Percentiles rank a stretch among this genome's conserved stretches.
Conservation (phyloP, 2,113 vertebrate species). For the Gnathonemus longibarbis region DNA sequence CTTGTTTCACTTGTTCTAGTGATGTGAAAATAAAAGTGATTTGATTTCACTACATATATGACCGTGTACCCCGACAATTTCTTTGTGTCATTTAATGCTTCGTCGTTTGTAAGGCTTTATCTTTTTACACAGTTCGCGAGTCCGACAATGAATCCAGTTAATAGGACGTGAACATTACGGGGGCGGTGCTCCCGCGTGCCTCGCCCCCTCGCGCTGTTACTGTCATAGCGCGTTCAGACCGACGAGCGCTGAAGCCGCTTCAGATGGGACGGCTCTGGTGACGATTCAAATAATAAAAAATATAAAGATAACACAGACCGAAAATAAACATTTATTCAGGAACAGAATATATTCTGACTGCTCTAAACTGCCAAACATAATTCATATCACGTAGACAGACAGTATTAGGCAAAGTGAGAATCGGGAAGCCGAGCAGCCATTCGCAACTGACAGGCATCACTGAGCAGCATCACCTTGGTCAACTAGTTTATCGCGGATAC, state of each 20-base stretch:
- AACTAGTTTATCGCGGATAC: neutral
- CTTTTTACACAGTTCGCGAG: neutral
- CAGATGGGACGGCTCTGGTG: neutral
- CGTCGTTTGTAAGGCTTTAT: neutral
- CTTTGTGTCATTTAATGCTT: neutral
- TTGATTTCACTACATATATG: neutral
- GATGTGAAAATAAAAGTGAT: neutral
- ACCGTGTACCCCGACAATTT: neutral
- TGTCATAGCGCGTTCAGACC: neutral
- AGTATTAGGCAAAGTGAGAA: neutral
- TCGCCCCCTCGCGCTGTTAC: neutral
- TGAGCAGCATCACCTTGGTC: neutral
- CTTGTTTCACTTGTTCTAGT: neutral
- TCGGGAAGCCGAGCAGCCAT: neutral
- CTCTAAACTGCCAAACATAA: neutral
- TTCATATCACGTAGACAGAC: neutral
- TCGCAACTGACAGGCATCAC: neutral
- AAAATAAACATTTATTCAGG: neutral
- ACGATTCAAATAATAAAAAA: neutral
- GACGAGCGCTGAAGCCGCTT: neutral
- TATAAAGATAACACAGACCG: neutral
- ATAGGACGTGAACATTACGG: neutral
- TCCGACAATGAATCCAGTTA: neutral
- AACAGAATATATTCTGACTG: neutral
- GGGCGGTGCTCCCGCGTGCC: neutral